Percentiles rank a stretch among this genome's conserved stretches.
phyloP scores from a whole-genome alignment of 2,113 vertebrate species.

The Saimiri boliviensis region DNA sequence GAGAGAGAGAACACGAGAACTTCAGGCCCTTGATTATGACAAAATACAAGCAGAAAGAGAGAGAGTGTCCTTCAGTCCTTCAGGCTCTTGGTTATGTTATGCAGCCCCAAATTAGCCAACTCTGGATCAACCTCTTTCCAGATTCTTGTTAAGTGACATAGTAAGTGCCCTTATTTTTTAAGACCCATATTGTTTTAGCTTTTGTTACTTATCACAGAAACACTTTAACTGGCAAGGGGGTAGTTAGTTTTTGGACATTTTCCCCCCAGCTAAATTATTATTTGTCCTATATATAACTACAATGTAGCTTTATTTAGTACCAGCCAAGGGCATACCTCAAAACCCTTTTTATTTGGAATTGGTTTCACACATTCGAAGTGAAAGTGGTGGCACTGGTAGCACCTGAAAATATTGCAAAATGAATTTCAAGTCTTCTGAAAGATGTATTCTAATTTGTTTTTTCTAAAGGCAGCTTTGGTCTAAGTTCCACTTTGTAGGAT shows the following conservation, averaged over 20 bases:
- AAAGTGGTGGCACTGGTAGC: not conserved
- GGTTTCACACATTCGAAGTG: not conserved
- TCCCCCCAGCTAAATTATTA: not conserved
- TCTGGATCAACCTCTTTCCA: not conserved
- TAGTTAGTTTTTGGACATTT: not conserved
- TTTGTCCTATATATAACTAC: not conserved
- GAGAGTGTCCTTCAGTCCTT: no score
- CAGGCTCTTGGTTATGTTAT: not conserved
- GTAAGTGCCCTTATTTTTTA: not conserved
- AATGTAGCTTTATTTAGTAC: not conserved
- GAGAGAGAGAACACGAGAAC: not conserved
- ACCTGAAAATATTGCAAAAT: not conserved
- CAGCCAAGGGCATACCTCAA: not conserved
- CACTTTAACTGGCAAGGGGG: not conserved
- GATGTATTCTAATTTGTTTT: not conserved
- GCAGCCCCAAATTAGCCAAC: not conserved
- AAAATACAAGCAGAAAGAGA: not conserved
- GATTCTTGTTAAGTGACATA: not conserved
- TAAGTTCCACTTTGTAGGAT: not conserved
- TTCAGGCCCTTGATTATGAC: not conserved
- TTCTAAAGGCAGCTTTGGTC: not conserved
- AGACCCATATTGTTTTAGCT: not conserved
- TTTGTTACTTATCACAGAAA: not conserved
- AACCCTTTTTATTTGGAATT: not conserved
- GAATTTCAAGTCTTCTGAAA: not conserved